phyloP scores from a whole-genome alignment of 2,113 vertebrate species.

The Sturnus vulgaris region DNA sequence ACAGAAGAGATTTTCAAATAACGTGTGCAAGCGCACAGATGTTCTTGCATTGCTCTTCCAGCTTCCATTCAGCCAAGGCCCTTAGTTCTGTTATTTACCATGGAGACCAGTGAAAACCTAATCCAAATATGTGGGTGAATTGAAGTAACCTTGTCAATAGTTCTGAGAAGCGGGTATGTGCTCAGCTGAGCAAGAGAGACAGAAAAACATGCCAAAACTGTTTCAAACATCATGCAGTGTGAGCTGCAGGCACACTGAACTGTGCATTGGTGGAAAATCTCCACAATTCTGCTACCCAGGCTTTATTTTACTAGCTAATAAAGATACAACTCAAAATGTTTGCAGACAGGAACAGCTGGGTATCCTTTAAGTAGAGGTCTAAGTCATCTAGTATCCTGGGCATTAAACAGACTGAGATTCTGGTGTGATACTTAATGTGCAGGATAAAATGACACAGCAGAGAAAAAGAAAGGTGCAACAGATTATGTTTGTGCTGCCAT shows the following conservation, averaged over 20 bases:
- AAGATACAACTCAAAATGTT: background rate
- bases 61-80: background rate
- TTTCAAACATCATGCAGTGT: background rate
- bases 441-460: background rate
- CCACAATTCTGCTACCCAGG: background rate
- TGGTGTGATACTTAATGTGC: background rate
- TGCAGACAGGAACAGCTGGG: background rate
- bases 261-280: background rate
- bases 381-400: background rate
- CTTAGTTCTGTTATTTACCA: slow-evolving; percentile 37
- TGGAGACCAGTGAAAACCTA: slow-evolving; percentile 48
- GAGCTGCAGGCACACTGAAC: background rate
- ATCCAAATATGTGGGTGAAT: slow-evolving; percentile 34
- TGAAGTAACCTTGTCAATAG: slow-evolving; percentile 47
- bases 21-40: background rate
- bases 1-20: slow-evolving; percentile 45
- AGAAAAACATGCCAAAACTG: slow-evolving; percentile 16
- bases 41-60: slow-evolving; percentile 41
- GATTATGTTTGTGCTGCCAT: background rate
- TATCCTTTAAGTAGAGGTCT: background rate
- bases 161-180: slow-evolving; percentile 26
- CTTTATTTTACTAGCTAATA: background rate
- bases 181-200: background rate
- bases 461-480: background rate
- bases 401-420: background rate